These are phyloP conservation scores for Bimastos eiseni DNA, from an alignment of 2,888 invertebrate species.

Conservation along the genomic window DNA sequence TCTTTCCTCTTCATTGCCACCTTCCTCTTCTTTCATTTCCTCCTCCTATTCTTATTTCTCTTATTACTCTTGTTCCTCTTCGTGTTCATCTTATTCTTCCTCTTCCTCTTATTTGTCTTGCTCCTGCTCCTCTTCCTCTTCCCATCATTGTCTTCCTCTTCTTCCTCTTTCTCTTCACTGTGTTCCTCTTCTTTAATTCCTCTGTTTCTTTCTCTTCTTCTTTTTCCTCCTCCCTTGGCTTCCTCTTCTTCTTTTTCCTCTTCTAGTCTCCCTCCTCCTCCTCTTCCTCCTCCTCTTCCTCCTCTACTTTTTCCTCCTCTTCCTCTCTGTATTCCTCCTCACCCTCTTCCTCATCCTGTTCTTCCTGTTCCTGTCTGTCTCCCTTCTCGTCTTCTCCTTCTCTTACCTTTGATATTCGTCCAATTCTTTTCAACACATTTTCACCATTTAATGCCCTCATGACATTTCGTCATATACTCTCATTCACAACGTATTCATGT, in stretches of 20 bases:
- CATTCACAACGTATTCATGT: background rate
- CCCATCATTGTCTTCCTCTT: no score
- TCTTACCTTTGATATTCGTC: background rate
- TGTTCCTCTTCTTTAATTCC: background rate
- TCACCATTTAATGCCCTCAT: background rate
- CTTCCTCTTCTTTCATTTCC: no score
- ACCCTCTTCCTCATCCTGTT: background rate
- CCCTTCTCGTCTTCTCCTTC: background rate
- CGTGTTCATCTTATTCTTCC: background rate
- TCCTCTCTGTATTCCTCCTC: background rate
- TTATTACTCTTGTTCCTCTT: background rate
- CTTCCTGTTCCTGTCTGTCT: background rate
- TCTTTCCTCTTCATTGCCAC: no score
- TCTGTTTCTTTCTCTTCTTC: no score
- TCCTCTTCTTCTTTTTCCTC: background rate
- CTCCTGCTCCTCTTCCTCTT: no score
- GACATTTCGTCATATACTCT: background rate
- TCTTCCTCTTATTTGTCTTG: background rate
- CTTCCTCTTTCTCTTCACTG: background rate
- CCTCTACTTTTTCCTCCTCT: background rate
- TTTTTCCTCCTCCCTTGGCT: no score
- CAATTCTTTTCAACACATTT: background rate
- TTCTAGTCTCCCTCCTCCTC: background rate
- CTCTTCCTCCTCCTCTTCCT: constrained; percentile 8
- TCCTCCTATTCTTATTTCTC: background rate